Base-by-base conservation (phyloP, 1,140 invertebrate species). In the Arion vulgaris region DNA sequence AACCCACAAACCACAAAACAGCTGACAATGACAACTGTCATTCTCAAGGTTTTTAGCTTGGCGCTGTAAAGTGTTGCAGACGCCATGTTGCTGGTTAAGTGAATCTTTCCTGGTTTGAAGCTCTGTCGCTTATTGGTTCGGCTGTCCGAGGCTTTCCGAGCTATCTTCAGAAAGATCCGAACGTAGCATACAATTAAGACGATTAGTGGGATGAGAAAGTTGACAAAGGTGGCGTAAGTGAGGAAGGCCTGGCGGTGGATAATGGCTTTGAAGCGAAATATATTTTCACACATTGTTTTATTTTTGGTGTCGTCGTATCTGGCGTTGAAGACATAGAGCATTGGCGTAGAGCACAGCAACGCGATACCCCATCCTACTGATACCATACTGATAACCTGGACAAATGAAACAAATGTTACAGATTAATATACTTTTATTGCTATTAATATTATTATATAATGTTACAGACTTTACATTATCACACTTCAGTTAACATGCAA, bases 21-120 rank as follows among this genome's bases (percentile, higher is more conserved):
- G 0, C 80, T 38, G 0, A 91, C 89, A n/a, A 93, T 92, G 13
- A 92, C 91, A n/a, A 90, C 84, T 0, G 92, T 92, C 91, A 93
- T 92, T 79, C 90, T 91, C 36, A 93, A 80, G 0, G 92, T 93
- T 84, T 93, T 93, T 4, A 91, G 87, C 83, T 92, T 93, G 0
- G 92, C 92, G 79, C 86, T 89, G 32, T 89, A 90, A 13, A 93
- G 84, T 1, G 92, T 90, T 7, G 86, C 89, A 0, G 90, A 89
- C 0, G 83, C 85, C 0, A 90, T 91, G 71, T 74, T 81, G 73
- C 89, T 91, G 83, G 91, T 90, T 11, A 91, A 85, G 26, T 89
- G 89, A 49, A 91, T 84, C 69, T 86, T 86, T 0, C 85, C 85
- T 1, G 85, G 85, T 41, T 86, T 86, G 69, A 83, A 85, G 72